Evolutionary conservation across 2,113 vertebrate genomes (phyloP), one percentile per base, ranked within the genome.

Genomic region (Zeus faber): DNA sequence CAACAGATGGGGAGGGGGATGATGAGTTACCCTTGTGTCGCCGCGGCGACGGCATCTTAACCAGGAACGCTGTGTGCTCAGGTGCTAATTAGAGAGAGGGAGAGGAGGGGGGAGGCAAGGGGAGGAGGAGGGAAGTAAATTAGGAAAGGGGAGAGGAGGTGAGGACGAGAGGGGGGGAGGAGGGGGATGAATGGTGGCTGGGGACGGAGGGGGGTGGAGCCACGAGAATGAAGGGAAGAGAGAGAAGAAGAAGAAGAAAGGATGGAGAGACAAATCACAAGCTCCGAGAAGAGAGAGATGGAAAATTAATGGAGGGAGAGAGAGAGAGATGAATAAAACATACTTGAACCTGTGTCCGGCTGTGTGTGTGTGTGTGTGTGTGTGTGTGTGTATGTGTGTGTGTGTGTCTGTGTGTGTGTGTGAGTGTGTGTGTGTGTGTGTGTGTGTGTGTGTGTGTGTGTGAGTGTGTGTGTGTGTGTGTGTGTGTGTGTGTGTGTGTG

Each of bases 241-340:
- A 63, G 62, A 65, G 67, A 45, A 62, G 27, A 31, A 24, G 37
- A 39, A 49, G 58, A 35, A 64, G 44, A 33, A 31, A 33, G 23
- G 49, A 43, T 27, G 59, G 0, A 27, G 9, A 9, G 58, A 24
- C 20, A 6, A 44, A 35, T n/a, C n/a, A n/a, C n/a, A n/a, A n/a
- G n/a, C n/a, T n/a, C n/a, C n/a, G n/a, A 29, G 5, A 45, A 17
- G 14, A 14, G 26, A 18, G 11, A 26, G 35, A n/a, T 17, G 8
- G 14, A 10, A 23, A 25, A 33, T 11, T 9, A 29, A 18, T 20
- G 21, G 17, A 7, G 16, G 10, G 56, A 41, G 5, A 68, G 54
- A 2, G 60, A 67, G 63, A 18, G 40, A 14, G 49, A 57, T 70
- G 65, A 62, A 72, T 82, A 65, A 82, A 79, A 77, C 70, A 77